phyloP scores from a whole-genome alignment of 2,113 vertebrate genomes.

The Labeo catla region DNA sequence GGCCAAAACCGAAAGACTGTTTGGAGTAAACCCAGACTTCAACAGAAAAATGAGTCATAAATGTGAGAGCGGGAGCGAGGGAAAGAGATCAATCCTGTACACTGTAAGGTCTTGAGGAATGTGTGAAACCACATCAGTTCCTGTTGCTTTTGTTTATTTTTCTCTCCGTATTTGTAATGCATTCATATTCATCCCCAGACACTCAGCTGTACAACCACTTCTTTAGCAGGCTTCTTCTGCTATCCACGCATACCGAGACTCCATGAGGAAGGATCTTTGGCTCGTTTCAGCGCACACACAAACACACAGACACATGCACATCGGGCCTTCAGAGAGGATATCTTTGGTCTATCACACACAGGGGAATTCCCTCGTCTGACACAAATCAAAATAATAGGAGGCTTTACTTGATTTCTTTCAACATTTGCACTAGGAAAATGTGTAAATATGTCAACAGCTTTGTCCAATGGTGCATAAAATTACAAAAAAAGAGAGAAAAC shows the following conservation, averaged over 20 bases:
- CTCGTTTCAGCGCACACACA: slow-evolving; percentile 30
- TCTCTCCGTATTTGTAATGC: slow-evolving; percentile 46
- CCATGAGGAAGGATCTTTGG: slow-evolving; percentile 28
- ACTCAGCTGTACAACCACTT: slow-evolving; percentile 45
- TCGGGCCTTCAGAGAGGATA: slow-evolving; percentile 22
- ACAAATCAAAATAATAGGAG: slow-evolving; percentile 69
- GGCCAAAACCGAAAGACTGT: slow-evolving; percentile 46
- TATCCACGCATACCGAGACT: slow-evolving; percentile 29
- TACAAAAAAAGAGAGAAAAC: slow-evolving; percentile 46
- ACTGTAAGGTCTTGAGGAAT: slow-evolving; percentile 32
- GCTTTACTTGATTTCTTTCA: slow-evolving; percentile 56
- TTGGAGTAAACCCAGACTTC: slow-evolving; percentile 44
- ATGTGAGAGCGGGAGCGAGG: slow-evolving; percentile 6
- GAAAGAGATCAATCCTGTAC: slow-evolving; percentile 27
- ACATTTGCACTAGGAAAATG: slow-evolving; percentile 62
- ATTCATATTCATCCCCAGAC: slow-evolving; percentile 56
- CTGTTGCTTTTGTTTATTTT: slow-evolving; percentile 46
- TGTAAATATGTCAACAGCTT: slow-evolving; percentile 65
- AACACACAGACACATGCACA: slow-evolving; percentile 25
- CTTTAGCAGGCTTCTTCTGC: slow-evolving; percentile 32
- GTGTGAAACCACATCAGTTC: slow-evolving; percentile 38
- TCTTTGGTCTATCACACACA: slow-evolving; percentile 48
- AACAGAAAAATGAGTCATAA: slow-evolving; percentile 51
- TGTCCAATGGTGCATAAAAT: slow-evolving; percentile 64
- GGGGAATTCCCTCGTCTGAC: slow-evolving; percentile 52